A percentile compares a stretch with the other conserved stretches of the same genome.
These are phyloP conservation scores for Poecilia latipinna DNA, from an alignment of 2,113 vertebrate species.

Conservation along the genomic window DNA sequence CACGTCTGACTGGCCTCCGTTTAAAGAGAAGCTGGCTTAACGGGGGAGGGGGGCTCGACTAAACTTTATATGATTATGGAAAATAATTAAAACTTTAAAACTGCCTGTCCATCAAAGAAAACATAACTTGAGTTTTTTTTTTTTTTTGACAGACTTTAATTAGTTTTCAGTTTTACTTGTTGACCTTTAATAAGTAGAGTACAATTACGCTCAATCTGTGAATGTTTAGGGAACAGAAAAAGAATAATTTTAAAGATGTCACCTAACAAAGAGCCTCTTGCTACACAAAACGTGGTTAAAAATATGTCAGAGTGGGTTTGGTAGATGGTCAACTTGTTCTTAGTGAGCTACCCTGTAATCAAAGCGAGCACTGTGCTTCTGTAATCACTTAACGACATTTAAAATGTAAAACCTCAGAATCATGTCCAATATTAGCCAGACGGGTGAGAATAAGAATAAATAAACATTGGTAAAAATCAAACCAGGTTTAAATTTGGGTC, in stretches of 20 bases:
- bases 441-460: neutral
- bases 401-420: neutral
- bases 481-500: slow-evolving; percentile 1
- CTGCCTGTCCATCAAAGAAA: too few species aligned
- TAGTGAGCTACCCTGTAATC: neutral
- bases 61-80: too few species aligned
- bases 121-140: too few species aligned
- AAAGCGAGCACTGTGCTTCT: neutral
- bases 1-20: neutral
- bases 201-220: neutral
- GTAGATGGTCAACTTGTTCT: neutral
- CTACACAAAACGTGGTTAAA: neutral
- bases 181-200: neutral
- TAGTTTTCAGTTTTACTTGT: neutral
- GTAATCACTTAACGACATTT: neutral
- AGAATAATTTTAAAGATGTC: neutral
- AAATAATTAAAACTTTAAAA: too few species aligned
- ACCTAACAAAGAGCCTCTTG: neutral
- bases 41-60: too few species aligned
- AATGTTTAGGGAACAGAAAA: neutral
- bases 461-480: neutral
- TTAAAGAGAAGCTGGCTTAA: neutral
- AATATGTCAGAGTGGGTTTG: neutral
- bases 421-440: neutral
- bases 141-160: neutral